Percentiles rank a stretch among this genome's conserved stretches.
Conservation (phyloP, 2,888 invertebrate genomes). For the Scaptomyza tumidula region DNA sequence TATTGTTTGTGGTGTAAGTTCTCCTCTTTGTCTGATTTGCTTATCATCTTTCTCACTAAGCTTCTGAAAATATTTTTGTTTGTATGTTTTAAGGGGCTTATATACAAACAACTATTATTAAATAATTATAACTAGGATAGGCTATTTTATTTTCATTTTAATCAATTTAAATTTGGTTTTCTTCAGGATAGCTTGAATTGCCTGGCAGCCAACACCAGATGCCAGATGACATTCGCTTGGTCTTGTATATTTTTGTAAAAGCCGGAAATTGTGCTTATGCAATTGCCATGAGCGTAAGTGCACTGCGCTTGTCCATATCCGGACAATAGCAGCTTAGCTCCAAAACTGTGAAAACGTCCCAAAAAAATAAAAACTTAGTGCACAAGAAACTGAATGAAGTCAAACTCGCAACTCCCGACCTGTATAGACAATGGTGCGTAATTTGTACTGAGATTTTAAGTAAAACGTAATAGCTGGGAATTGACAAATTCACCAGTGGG, state of each 20-base stretch:
- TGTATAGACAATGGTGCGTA: conserved; percentile 66
- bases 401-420: conserved; percentile 23
- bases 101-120: too few relatives aligned
- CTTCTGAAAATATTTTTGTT: too few relatives aligned
- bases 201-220: not conserved
- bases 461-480: conserved; percentile 74
- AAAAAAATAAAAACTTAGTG: conserved; percentile 6
- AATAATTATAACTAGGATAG: not conserved
- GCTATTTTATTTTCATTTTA: not conserved
- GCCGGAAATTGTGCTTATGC: conserved; percentile 74
- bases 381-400: conserved; percentile 30
- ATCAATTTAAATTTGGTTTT: not conserved
- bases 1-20: too few relatives aligned
- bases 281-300: conserved; percentile 60
- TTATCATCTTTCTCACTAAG: too few relatives aligned
- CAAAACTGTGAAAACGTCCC: conserved; percentile 33
- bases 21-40: too few relatives aligned
- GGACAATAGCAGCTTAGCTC: conserved; percentile 22
- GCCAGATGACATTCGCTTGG: not conserved
- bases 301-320: conserved; percentile 41
- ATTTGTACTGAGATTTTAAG: conserved; percentile 68
- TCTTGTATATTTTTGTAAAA: conserved; percentile 34
- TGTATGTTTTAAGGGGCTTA: too few relatives aligned
- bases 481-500: conserved; percentile 65
- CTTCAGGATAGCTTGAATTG: not conserved